Evolutionary conservation across 2,797 vertebrate species (phyloP).

Genomic region (Euthynnus affinis): DNA sequence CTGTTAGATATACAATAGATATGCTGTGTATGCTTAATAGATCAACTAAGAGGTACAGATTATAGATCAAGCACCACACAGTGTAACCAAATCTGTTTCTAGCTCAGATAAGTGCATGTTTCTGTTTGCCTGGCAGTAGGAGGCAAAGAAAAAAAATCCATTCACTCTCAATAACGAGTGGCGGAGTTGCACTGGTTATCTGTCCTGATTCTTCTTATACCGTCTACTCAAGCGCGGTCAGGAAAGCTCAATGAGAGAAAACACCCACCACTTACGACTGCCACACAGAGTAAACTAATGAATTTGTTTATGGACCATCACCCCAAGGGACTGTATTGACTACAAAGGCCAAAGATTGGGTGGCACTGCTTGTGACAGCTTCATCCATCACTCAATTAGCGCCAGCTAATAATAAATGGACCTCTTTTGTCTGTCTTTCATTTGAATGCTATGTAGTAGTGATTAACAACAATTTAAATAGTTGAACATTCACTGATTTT

Average conservation of each 20-base stretch:
- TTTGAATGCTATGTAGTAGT: conserved; percentile 12
- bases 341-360: conserved; percentile 54
- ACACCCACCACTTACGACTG: conserved; percentile 43
- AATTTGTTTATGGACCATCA: conserved; percentile 72
- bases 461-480: conserved; percentile 27
- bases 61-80: conserved; percentile 9
- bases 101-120: conserved; percentile 18
- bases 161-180: conserved; percentile 31
- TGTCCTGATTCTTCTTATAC: conserved; percentile 45
- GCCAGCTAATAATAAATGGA: conserved; percentile 29
- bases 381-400: conserved; percentile 74
- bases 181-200: conserved; percentile 43
- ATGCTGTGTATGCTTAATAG: background rate
- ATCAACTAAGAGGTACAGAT: conserved; percentile 25
- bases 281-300: conserved; percentile 62
- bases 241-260: conserved; percentile 53
- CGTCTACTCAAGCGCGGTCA: conserved; percentile 39
- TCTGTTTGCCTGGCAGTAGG: conserved; percentile 9
- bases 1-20: background rate
- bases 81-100: background rate
- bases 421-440: conserved; percentile 16
- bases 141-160: conserved; percentile 10
- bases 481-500: background rate
- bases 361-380: conserved; percentile 56
- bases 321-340: conserved; percentile 57